Evolutionary conservation across 2,113 vertebrate genomes (phyloP), one percentile per base, ranked within the genome.

Genomic region (Gallinago jamesoni): DNA sequence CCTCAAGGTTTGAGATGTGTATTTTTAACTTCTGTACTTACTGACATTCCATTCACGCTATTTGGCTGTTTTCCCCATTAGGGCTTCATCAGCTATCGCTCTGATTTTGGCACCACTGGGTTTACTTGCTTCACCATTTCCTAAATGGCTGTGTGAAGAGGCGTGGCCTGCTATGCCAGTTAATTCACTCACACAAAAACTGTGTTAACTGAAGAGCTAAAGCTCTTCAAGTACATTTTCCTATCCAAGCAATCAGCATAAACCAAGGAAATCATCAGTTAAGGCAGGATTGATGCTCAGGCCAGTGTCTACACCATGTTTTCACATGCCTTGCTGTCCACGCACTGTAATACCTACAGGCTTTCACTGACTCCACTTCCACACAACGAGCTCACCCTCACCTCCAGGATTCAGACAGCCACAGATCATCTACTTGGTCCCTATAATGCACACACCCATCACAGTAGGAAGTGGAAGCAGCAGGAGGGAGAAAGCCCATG

Each of bases 21-120:
- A 97, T 97, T 97, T 97, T 96, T 95, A 97, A 93, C 95, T 94
- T 93, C 89, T 78, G 55, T n/a, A 50, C 82, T 81, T 67, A 84
- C 89, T 85, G 89, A 85, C 87, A 96, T 97, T 90, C 93, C 94
- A 93, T 95, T 94, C 81, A 92, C 8, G 3, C 68, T 80, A 23
- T 80, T 91, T 85, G 72, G 74, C 91, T 73, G 77, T 27, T 93
- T 67, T 73, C 80, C 52, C 80, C 92, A 53, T 35, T 11, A 27
- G 92, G 90, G 39, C 74, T 96, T 66, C 86, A 79, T 87, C 92
- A 89, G 66, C 89, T 70, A 37, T 76, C 1, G 7, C 94, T 89
- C 90, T 41, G 73, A 92, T 87, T 95, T 87, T 17, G 23, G 84
- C 94, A 94, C 50, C 94, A 55, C 22, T 0, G 8, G 7, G 28